phyloP scores from a whole-genome alignment of 2,888 invertebrate species.

The Bhutanitis thaidina region DNA sequence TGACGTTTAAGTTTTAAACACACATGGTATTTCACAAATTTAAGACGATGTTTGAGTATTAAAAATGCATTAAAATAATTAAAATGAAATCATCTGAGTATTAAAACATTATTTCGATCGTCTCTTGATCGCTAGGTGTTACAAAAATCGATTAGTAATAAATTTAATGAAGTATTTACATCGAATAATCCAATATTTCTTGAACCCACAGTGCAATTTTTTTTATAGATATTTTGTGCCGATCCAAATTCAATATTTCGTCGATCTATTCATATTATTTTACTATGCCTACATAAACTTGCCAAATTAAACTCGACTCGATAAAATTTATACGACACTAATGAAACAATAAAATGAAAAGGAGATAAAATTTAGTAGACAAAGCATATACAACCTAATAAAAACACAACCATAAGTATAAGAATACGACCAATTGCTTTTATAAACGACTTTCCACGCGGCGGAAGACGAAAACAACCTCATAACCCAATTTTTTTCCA shows the following conservation, averaged over 20 bases:
- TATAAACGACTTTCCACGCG: conserved; percentile 29
- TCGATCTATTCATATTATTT: too few relatives aligned
- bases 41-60: too few relatives aligned
- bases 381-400: conserved; percentile 6
- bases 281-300: background rate
- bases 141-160: too few relatives aligned
- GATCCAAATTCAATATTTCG: too few relatives aligned
- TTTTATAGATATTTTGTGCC: too few relatives aligned
- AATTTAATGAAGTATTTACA: too few relatives aligned
- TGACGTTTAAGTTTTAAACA: background rate
- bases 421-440: conserved; percentile 31
- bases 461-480: conserved; percentile 31
- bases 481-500: conserved; percentile 45
- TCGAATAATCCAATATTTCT: too few relatives aligned
- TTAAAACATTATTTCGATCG: too few relatives aligned
- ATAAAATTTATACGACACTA: conserved; percentile 5
- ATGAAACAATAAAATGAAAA: conserved; percentile 1
- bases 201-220: too few relatives aligned
- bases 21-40: background rate
- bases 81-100: too few relatives aligned
- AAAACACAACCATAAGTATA: conserved; percentile 20
- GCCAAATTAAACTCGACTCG: background rate
- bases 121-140: too few relatives aligned
- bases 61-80: too few relatives aligned
- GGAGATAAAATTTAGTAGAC: conserved; percentile 4